Conservation (phyloP, 2,113 vertebrate species). For the Onychostruthus taczanowskii region DNA sequence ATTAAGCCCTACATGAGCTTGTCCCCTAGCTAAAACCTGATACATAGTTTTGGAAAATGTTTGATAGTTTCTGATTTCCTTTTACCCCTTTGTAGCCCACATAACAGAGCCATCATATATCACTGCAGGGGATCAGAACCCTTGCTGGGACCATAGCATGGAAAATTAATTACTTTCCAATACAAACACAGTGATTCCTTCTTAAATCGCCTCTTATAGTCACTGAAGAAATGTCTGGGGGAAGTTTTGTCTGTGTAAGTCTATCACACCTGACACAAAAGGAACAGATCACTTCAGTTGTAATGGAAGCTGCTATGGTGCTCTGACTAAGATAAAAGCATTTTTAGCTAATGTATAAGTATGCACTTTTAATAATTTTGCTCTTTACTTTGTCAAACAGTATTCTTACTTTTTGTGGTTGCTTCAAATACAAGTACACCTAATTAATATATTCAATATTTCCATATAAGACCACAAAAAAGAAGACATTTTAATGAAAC, state of each 20-base stretch:
- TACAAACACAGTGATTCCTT: background rate
- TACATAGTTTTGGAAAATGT: background rate
- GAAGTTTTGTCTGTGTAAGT: background rate
- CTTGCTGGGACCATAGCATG: background rate
- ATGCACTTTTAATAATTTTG: background rate
- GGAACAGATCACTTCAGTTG: slow-evolving; percentile 1
- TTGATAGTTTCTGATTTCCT: background rate
- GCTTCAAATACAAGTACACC: background rate
- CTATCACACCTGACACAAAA: background rate
- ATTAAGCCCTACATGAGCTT: background rate
- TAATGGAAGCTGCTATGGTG: slow-evolving; percentile 14
- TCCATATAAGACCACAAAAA: background rate
- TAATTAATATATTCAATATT: background rate
- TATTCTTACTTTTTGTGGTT: background rate
- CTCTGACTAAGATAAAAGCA: background rate
- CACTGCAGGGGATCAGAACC: background rate
- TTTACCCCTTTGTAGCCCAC: background rate
- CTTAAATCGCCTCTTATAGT: background rate
- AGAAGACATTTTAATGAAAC: background rate
- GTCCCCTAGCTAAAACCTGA: background rate
- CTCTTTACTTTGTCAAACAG: background rate
- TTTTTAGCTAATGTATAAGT: background rate
- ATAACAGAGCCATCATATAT: background rate
- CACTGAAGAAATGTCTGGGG: background rate
- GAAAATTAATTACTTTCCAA: slow-evolving; percentile 14